Percentiles rank a stretch among this genome's conserved stretches.
Conservation (phyloP, 2,113 vertebrate species). For the Irena cyanogastra region DNA sequence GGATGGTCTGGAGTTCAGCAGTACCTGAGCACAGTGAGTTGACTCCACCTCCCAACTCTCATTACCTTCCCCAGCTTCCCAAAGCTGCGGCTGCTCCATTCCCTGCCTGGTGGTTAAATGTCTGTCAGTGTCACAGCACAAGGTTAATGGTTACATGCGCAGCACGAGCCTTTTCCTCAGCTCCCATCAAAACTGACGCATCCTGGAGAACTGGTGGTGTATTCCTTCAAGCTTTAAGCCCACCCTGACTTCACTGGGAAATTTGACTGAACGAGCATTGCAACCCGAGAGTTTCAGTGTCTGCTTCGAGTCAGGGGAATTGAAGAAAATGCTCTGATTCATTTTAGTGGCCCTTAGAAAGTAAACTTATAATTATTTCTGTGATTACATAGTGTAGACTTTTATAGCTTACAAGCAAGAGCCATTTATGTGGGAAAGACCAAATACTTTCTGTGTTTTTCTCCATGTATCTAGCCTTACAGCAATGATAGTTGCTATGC, state of each 20-base stretch:
- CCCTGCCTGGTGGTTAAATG: neutral
- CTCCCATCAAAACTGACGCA: neutral
- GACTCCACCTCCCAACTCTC: neutral
- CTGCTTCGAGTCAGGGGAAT: neutral
- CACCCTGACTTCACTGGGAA: neutral
- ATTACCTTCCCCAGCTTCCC: neutral
- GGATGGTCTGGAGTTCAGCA: neutral
- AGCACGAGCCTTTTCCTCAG: neutral
- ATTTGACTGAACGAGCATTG: neutral
- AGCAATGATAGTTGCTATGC: neutral
- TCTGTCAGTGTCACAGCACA: neutral
- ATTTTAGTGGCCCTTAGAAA: neutral
- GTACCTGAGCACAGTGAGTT: neutral
- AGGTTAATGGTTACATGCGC: neutral
- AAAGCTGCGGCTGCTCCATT: neutral
- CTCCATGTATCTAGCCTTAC: neutral
- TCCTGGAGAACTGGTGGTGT: neutral
- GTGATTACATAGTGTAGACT: neutral
- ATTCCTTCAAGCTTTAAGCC: neutral
- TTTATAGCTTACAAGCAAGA: neutral
- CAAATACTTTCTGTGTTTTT: neutral
- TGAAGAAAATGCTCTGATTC: neutral
- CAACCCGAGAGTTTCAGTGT: neutral
- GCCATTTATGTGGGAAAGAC: neutral
- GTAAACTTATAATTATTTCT: neutral